Evolutionary conservation across 2,888 invertebrate genomes (phyloP), one percentile per base, ranked within the genome.

Genomic region (Acrobasis suavella): DNA sequence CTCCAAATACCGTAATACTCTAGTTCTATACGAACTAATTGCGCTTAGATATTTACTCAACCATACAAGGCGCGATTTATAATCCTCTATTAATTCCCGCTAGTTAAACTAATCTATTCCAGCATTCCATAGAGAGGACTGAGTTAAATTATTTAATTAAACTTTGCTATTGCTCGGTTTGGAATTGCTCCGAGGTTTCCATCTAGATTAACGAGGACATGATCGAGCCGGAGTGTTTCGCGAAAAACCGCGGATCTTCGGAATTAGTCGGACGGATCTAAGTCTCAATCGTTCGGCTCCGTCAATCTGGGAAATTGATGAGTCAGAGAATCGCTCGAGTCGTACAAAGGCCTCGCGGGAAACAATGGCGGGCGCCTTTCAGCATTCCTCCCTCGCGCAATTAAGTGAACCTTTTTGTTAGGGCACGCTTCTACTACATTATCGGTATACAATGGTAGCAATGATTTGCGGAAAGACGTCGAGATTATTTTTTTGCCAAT

Each of bases 391-490:
- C 89, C 85, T 75, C 78, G 79, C 75, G 86, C 91, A 91, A 92
- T 92, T 92, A 91, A 89, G 87, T 85, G 87, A 84, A 81, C 83
- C 88, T 92, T 91, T 92, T 88, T 90, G 89, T 86, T 84, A 78
- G 76, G 72, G 72, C 76, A 73, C 82, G 82, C 78, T 85, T 84
- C 83, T 80, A 88, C 87, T 89, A 86, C 85, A 90, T 91, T 91
- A 91, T 88, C 82, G 81, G 81, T 74, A 81, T 83, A 91, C 91
- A 92, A 92, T 88, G 85, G 85, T 78, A 72, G 80, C 80, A 81
- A 87, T 92, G 91, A 92, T 85, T 92, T 91, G 91, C 91, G 86
- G 84, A 87, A 90, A 87, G 79, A 76, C 75, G 79, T 75, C 67
- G 77, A 82, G 86, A 89, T 88, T 86, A 81, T 87, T 89, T 90